Evolutionary conservation across 1,140 invertebrate genomes (phyloP).

Genomic region (Penaeus indicus): DNA sequence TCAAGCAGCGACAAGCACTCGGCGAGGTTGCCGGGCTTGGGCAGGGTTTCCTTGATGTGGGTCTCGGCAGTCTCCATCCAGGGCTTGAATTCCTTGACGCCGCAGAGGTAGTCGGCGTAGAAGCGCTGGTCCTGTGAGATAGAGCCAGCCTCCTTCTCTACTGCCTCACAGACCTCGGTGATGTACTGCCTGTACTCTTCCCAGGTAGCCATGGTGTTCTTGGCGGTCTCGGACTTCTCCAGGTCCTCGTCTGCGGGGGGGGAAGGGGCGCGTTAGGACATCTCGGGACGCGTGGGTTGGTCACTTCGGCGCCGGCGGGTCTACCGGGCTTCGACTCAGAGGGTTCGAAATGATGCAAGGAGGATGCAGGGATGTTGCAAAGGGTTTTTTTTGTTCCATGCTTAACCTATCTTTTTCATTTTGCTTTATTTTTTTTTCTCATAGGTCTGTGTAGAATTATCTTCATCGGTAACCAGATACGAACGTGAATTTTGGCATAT

Average conservation of each 20-base stretch:
- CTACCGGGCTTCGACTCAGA: too few relatives aligned
- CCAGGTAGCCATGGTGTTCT: constrained; percentile 57
- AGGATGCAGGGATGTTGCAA: too few relatives aligned
- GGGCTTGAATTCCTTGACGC: constrained; percentile 64
- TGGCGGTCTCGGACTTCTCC: constrained; percentile 66
- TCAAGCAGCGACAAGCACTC: constrained; percentile 56
- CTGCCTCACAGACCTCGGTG: constrained; percentile 43
- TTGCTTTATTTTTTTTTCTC: too few relatives aligned
- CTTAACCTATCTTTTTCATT: too few relatives aligned
- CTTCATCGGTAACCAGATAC: too few relatives aligned
- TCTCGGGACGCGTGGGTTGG: background rate
- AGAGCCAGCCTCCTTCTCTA: constrained; percentile 64
- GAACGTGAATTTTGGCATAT: too few relatives aligned
- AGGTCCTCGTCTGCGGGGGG: constrained; percentile 59
- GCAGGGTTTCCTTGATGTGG: constrained; percentile 52
- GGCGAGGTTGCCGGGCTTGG: constrained; percentile 58
- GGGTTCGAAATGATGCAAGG: too few relatives aligned
- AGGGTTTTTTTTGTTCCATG: too few relatives aligned
- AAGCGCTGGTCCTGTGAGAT: constrained; percentile 65
- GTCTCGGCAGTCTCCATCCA: constrained; percentile 61
- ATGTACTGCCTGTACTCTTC: constrained; percentile 57
- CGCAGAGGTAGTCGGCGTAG: constrained; percentile 65
- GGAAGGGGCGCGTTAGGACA: background rate
- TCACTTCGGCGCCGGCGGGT: too few relatives aligned
- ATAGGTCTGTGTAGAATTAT: too few relatives aligned